Conservation (phyloP, 2,113 vertebrate genomes). For the Nesospiza acunhae region DNA sequence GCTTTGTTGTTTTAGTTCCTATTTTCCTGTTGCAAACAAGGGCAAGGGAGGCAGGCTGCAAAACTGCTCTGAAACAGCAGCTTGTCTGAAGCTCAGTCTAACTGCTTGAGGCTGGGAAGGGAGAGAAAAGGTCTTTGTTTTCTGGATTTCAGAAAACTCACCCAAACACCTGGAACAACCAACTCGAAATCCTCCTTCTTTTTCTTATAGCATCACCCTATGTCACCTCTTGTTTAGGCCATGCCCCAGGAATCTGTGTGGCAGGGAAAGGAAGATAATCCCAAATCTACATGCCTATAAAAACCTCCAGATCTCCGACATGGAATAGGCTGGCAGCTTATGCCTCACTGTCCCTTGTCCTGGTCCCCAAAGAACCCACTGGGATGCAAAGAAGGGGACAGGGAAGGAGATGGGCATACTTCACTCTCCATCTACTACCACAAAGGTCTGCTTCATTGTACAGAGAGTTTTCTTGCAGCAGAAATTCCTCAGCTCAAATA, state of each 20-base stretch:
- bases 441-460: neutral
- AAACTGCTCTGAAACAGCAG: neutral
- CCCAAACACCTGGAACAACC: neutral
- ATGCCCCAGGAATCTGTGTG: neutral
- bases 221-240: neutral
- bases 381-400: neutral
- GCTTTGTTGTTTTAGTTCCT: neutral
- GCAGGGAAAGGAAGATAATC: neutral
- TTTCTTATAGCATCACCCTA: neutral
- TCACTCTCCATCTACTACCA: neutral
- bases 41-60: neutral
- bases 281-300: neutral
- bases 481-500: neutral
- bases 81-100: neutral
- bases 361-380: neutral
- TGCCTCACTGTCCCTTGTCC: neutral
- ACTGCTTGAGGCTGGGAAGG: neutral
- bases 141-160: neutral
- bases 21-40: neutral
- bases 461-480: neutral
- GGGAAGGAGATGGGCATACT: neutral
- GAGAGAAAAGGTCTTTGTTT: neutral
- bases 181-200: neutral
- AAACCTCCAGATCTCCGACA: neutral
- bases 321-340: neutral